These are phyloP conservation scores for Aurelia aurita complex sp. Pacific DNA, from an alignment of 30 jellyfish, hydroid and myxozoan genomes.

Conservation along the genomic window DNA sequence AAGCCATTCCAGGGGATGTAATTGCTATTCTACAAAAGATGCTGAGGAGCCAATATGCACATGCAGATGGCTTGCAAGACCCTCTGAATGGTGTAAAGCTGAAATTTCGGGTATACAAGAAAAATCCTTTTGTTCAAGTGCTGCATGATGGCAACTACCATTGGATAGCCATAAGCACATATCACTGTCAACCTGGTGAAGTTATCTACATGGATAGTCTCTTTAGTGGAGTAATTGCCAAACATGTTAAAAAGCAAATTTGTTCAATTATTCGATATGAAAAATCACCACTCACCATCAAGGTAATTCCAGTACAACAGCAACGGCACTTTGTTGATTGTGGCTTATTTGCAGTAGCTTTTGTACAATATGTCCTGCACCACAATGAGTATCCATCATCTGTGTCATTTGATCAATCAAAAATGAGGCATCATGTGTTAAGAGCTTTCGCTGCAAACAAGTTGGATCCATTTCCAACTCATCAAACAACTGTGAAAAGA, in stretches of 20 bases:
- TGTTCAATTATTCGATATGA: not conserved
- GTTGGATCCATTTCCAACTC: conserved; percentile 18
- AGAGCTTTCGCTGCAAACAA: conserved; percentile 10
- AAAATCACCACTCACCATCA: not conserved
- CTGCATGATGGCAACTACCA: conserved; percentile 45
- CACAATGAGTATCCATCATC: not conserved
- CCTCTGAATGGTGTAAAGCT: conserved; percentile 14
- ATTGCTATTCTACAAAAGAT: conserved; percentile 23
- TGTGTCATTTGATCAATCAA: conserved; percentile 4
- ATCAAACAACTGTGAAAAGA: not conserved
- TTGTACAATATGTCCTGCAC: conserved; percentile 11
- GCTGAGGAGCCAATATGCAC: not conserved
- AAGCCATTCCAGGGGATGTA: conserved; percentile 4
- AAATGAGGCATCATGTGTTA: conserved; percentile 24
- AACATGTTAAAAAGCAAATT: conserved; percentile 25
- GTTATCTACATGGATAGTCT: conserved; percentile 18
- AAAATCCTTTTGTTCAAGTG: conserved; percentile 25
- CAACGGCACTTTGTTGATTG: conserved; percentile 18
- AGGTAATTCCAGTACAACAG: conserved; percentile 36
- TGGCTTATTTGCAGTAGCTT: conserved; percentile 28
- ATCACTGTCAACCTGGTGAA: conserved; percentile 7
- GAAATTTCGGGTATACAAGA: not conserved
- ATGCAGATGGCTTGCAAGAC: conserved; percentile 33
- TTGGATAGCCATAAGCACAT: conserved; percentile 29
- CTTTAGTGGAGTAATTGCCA: not conserved